Evolutionary conservation across 2,113 vertebrate species (phyloP), one percentile per base, ranked within the genome.

Genomic region (Marmota monax): DNA sequence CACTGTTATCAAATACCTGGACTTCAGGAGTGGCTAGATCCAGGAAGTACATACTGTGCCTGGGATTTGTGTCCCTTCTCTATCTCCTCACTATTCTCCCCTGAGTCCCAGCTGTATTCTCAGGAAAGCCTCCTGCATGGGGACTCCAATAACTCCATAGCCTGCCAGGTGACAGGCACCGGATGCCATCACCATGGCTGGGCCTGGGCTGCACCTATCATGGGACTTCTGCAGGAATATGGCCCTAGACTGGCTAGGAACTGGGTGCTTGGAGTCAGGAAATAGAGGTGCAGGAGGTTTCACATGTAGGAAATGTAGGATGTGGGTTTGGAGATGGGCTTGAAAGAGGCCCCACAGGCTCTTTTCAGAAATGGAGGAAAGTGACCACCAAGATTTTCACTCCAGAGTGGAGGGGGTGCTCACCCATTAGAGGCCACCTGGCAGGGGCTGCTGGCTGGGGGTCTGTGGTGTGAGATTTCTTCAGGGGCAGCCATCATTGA

Each of bases 141-240:
- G 2, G n/a, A 69, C 56, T 63, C 61, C 23, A 27, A 11, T 63
- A 63, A 58, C 51, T 4, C 39, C 63, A 73, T 20, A 7, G 22
- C 84, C 90, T 65, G 2, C 79, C 4, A 34, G 29, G 42, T 82
- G 56, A 79, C 0, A 0, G 32, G 25, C 17, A 56, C 25, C 45
- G 61, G 51, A 23, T 0, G 1, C 20, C 32, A 14, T 51, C 4
- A 0, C 2, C 0, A 0, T 65, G 58, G 12, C 37, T 37, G 34
- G 79, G 58, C 56, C 29, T 25, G 20, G 53, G 87, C 65, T 56
- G 7, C 2, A 5, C n/a, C 18, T 23, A 1, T 7, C 7, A 2
- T 5, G 29, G 74, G 56, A 13, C 12, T 51, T 34, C 27, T 39
- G 11, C 22, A 1, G 85, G 67, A 89, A 61, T 34, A 17, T 23